Conservation (phyloP, 2,113 vertebrate species). For the Camarhynchus parvulus region DNA sequence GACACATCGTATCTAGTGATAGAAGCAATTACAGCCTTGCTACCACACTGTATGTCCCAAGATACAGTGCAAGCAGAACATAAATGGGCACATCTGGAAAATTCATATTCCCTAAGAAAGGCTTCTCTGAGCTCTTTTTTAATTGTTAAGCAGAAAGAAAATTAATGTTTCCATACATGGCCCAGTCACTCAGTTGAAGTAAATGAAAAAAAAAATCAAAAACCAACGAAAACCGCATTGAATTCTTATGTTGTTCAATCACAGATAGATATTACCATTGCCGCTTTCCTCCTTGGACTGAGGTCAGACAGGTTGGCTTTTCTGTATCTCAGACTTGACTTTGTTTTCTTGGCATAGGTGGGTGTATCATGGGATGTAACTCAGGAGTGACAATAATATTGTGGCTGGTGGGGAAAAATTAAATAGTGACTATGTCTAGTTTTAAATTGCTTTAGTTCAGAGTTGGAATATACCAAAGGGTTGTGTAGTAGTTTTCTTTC, state of each 20-base stretch:
- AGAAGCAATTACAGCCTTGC: not conserved
- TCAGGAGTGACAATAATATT: not conserved
- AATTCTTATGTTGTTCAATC: not conserved
- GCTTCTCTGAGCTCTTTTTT: not conserved
- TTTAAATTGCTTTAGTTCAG: not conserved
- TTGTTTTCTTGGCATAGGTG: not conserved
- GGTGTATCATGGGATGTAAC: not conserved
- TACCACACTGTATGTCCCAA: not conserved
- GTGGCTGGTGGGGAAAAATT: not conserved
- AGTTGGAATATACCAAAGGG: not conserved
- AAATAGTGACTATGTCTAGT: not conserved
- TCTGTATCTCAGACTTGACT: not conserved
- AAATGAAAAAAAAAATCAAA: not conserved
- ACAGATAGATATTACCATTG: not conserved
- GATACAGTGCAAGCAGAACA: not conserved
- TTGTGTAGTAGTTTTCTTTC: not conserved
- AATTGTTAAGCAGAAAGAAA: not conserved
- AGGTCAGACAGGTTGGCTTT: not conserved
- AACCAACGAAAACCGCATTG: not conserved
- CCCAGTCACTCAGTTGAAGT: not conserved
- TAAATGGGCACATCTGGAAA: not conserved
- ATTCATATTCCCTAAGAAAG: not conserved
- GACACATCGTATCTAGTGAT: fast-evolving
- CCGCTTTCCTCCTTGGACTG: not conserved
- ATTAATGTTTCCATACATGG: not conserved